Evolutionary conservation across 1,140 invertebrate species (phyloP).

Genomic region (Archivesica marissinica): DNA sequence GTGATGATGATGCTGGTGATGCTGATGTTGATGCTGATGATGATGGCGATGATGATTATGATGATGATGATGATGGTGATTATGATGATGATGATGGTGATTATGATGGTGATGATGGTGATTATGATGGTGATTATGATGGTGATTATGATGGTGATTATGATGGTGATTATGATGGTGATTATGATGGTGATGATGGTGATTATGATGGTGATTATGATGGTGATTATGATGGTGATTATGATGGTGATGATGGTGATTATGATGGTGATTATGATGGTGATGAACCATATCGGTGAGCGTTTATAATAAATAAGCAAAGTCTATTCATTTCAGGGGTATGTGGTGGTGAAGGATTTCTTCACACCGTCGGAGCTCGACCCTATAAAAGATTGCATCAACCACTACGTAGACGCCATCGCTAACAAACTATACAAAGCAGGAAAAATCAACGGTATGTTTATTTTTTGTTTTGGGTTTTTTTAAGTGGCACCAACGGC

Average conservation of each 20-base stretch:
- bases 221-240: background rate
- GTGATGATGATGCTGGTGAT: background rate
- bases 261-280: too few species aligned
- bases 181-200: background rate
- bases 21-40: background rate
- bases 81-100: background rate
- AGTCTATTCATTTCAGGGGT: slow-evolving; percentile 71
- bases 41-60: background rate
- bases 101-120: background rate
- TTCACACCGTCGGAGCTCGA: slow-evolving; percentile 78
- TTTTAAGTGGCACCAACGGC: background rate
- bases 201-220: background rate
- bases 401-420: slow-evolving; percentile 76
- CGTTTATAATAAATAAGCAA: background rate
- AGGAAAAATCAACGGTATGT: slow-evolving; percentile 75
- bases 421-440: slow-evolving; percentile 78
- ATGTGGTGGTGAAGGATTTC: slow-evolving; percentile 78
- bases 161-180: background rate
- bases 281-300: background rate
- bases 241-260: background rate
- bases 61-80: background rate
- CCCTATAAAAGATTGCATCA: slow-evolving; percentile 69
- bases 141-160: background rate
- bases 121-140: background rate
- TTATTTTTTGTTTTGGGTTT: background rate